Evolutionary conservation across 2,888 invertebrate species (phyloP), one percentile per base, ranked within the genome.

Genomic region (Aleiodes leptofemur): DNA sequence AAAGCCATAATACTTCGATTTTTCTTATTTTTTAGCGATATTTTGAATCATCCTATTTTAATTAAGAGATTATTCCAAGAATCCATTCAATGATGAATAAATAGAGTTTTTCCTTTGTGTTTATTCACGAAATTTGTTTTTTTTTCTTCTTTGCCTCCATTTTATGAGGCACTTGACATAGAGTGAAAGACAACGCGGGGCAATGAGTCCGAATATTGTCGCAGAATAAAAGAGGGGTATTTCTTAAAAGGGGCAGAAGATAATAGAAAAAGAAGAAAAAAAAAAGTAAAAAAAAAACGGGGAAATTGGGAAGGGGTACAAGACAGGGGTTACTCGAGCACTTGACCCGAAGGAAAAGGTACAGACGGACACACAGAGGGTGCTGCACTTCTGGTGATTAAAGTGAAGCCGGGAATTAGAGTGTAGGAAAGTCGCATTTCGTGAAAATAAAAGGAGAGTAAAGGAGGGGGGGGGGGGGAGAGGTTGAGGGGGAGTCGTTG

Each of bases 311-410:
- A 61, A 48, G 61, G 38, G 53, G 31, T 9, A 43, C 57, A 66
- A 68, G 73, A 23, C 23, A 23, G 23, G 34, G 72, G 71, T 74
- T 73, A 70, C 31, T 76, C 64, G 43, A 80, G 81, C 83, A 84
- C 83, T 86, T 86, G 86, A 86, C 85, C 85, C 82, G 80, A 73
- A 72, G 79, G 78, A 77, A 73, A 55, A 61, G 48, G 43, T 55
- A 51, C 56, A 68, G 51, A 69, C 23, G 43, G 23, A 13, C 48
- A 23, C 70, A 73, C 73, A 78, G 78, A 76, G 73, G 77, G 70
- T 4, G n/a, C 80, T 82, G 86, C 86, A 86, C 86, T 86, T 81
- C 81, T 83, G 84, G 86, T 86, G 86, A 86, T 86, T 86, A 86
- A 86, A 86, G 84, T 84, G 82, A 83, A 85, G 83, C 84, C 81